These are phyloP conservation scores for Drosophila aldrichi DNA, from an alignment of 2,888 invertebrate species.

Conservation along the genomic window DNA sequence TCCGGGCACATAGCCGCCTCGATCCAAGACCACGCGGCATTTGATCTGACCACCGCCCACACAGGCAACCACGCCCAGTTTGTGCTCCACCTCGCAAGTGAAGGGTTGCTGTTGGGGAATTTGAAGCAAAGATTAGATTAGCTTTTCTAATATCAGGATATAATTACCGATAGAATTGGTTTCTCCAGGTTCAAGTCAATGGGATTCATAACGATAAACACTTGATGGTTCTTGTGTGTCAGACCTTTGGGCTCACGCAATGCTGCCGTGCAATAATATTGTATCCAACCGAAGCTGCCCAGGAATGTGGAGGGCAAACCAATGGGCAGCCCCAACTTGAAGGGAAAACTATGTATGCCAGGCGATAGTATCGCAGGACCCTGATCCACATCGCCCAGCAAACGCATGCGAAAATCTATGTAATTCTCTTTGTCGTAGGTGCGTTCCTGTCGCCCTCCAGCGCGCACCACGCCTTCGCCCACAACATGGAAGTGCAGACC, in stretches of 20 bases:
- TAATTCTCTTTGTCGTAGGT: slow-evolving; percentile 97
- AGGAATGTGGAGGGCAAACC: slow-evolving; percentile 96
- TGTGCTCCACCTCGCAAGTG: slow-evolving; percentile 96
- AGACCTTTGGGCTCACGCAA: slow-evolving; percentile 93
- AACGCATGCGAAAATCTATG: slow-evolving; percentile 96
- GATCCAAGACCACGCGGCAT: slow-evolving; percentile 94
- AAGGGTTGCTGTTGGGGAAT: slow-evolving; percentile 90
- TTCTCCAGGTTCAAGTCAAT: slow-evolving; percentile 96
- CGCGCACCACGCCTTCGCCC: slow-evolving; percentile 96
- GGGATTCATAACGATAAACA: slow-evolving; percentile 98
- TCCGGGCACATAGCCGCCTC: slow-evolving; percentile 97
- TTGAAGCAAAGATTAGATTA: background rate
- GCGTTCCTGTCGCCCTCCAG: slow-evolving; percentile 91
- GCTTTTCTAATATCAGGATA: slow-evolving; percentile 55
- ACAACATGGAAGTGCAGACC: slow-evolving; percentile 97
- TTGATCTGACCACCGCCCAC: slow-evolving; percentile 94
- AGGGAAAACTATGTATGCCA: slow-evolving; percentile 97
- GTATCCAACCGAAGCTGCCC: slow-evolving; percentile 97
- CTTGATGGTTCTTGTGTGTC: slow-evolving; percentile 97
- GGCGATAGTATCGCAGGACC: slow-evolving; percentile 94
- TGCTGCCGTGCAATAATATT: slow-evolving; percentile 96
- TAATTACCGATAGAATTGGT: slow-evolving; percentile 91
- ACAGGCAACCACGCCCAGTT: slow-evolving; percentile 92
- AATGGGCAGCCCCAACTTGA: slow-evolving; percentile 95
- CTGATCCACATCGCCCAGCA: slow-evolving; percentile 94